Conservation (phyloP, 2,888 invertebrate genomes). For the Papilio gigon region DNA sequence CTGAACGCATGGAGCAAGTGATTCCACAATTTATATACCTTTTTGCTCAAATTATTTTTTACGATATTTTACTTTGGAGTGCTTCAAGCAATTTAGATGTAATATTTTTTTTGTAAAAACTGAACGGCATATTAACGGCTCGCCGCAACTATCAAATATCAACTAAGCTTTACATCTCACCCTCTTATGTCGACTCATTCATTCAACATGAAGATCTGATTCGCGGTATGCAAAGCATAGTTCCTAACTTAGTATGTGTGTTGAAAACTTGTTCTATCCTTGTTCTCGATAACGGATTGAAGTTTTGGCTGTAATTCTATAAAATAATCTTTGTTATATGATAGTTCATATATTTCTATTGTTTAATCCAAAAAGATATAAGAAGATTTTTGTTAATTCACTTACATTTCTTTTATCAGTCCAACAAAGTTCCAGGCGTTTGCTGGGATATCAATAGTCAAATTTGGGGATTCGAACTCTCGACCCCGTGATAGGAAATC, state of each 20-base stretch:
- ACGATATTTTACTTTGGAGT: slow-evolving; percentile 11
- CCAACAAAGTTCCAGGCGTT: no score
- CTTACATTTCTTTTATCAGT: no score
- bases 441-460: no score
- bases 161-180: not conserved
- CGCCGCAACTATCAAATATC: not conserved
- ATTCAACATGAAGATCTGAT: not conserved
- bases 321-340: not conserved
- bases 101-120: not conserved
- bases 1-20: slow-evolving; percentile 21
- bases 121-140: no score
- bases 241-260: slow-evolving; percentile 12
- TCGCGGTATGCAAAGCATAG: slow-evolving; percentile 14
- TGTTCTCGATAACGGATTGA: slow-evolving; percentile 12
- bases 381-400: no score
- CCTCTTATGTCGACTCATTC: not conserved
- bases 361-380: no score
- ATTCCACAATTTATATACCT: slow-evolving; percentile 19
- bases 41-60: slow-evolving; percentile 7
- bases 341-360: not conserved
- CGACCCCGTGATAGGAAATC: no score
- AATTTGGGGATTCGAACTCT: no score
- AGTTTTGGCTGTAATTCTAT: not conserved
- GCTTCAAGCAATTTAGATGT: not conserved
- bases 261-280: slow-evolving; percentile 3